Evolutionary conservation across 64 coral and sea anemone genomes (phyloP).

Genomic region (Montipora cactus): DNA sequence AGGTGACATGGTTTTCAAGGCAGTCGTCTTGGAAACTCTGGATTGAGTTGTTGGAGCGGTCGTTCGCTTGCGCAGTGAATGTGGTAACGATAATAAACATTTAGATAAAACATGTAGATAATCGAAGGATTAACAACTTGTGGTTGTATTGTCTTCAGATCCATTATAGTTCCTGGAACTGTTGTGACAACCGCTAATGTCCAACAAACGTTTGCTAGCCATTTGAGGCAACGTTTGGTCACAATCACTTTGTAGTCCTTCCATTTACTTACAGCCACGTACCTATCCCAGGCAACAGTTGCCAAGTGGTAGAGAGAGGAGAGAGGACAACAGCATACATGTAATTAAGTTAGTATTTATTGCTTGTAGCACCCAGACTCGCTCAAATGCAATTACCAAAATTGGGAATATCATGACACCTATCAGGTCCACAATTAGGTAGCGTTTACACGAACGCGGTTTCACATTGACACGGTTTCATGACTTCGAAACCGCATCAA

Average conservation of each 20-base stretch:
- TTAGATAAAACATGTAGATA: too few species aligned
- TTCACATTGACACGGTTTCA: too few species aligned
- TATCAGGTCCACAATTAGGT: too few species aligned
- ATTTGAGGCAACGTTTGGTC: background rate
- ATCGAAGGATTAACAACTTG: background rate
- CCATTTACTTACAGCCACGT: background rate
- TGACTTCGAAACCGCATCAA: too few species aligned
- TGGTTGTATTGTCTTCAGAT: background rate
- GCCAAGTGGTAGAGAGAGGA: constrained; percentile 3
- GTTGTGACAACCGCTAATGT: background rate
- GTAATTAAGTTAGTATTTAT: background rate
- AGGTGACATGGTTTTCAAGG: background rate
- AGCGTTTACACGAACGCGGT: too few species aligned
- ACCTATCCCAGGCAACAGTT: constrained; percentile 20
- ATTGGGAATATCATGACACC: background rate
- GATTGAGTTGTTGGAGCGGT: background rate
- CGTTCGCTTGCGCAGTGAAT: background rate
- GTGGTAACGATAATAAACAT: too few species aligned
- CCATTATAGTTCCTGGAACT: background rate
- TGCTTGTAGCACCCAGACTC: background rate
- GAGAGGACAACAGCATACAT: background rate
- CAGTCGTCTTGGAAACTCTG: background rate
- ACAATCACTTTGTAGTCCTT: constrained; percentile 21
- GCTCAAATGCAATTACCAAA: background rate
- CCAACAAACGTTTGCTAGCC: background rate